Percentiles rank a stretch among this genome's conserved stretches.
These are phyloP conservation scores for Drosophila punjabiensis DNA, from an alignment of 1,140 invertebrate genomes.

Conservation along the genomic window DNA sequence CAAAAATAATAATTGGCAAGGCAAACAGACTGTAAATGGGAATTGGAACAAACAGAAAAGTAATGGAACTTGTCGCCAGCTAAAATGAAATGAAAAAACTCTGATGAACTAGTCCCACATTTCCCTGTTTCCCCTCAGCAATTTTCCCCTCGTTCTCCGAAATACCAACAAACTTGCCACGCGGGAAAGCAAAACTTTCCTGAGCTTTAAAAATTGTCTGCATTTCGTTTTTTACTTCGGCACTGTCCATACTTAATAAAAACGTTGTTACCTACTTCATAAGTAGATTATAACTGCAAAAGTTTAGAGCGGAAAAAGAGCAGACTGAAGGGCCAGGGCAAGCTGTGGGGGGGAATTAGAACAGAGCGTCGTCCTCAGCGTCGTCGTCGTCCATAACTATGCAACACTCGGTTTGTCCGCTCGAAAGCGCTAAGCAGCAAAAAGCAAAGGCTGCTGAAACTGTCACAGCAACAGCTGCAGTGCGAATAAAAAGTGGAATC, in stretches of 20 bases:
- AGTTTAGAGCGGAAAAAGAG: slow-evolving; percentile 47
- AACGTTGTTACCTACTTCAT: slow-evolving; percentile 67
- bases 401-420: slow-evolving; percentile 70
- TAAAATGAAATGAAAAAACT: slow-evolving; percentile 26
- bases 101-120: slow-evolving; percentile 26
- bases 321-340: slow-evolving; percentile 6
- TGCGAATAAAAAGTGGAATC: slow-evolving; percentile 16
- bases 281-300: slow-evolving; percentile 72
- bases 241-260: slow-evolving; percentile 56
- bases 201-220: slow-evolving; percentile 42
- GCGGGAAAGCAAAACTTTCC: slow-evolving; percentile 13
- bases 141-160: background rate
- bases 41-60: slow-evolving; percentile 33
- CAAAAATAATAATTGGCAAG: slow-evolving; percentile 25
- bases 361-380: slow-evolving; percentile 20
- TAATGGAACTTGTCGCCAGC: slow-evolving; percentile 25
- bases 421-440: slow-evolving; percentile 48
- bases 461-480: slow-evolving; percentile 42
- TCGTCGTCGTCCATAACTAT: slow-evolving; percentile 44
- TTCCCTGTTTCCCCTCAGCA: background rate
- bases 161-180: slow-evolving; percentile 36
- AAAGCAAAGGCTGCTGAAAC: slow-evolving; percentile 47
- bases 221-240: slow-evolving; percentile 29
- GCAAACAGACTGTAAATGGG: slow-evolving; percentile 28
- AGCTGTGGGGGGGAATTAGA: slow-evolving; percentile 43